Conservation (phyloP, 1,140 invertebrate genomes). For the Dysdera silvatica region DNA sequence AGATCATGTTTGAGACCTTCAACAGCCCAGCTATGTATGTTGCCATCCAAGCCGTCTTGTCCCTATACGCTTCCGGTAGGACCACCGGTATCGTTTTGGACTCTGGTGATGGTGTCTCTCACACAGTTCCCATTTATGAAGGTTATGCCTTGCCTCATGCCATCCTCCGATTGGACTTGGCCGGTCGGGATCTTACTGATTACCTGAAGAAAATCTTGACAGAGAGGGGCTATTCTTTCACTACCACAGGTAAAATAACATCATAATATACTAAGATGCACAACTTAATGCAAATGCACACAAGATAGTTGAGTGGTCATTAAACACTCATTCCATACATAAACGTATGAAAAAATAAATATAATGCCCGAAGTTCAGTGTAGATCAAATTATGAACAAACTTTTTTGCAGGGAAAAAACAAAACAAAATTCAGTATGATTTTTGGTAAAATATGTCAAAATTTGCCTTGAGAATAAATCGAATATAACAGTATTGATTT, state of each 20-base stretch:
- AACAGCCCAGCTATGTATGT: conserved; percentile 52
- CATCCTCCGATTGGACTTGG: conserved; percentile 52
- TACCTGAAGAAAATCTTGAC: conserved; percentile 51
- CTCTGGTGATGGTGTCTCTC: conserved; percentile 54
- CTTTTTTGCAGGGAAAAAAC: too few relatives aligned
- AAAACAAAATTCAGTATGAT: too few relatives aligned
- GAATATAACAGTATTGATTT: too few relatives aligned
- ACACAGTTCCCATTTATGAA: conserved; percentile 54
- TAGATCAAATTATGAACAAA: too few relatives aligned
- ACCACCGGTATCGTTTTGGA: conserved; percentile 54
- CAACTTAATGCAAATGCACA: too few relatives aligned
- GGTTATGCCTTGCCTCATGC: conserved; percentile 54
- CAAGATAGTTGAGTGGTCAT: too few relatives aligned
- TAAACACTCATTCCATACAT: too few relatives aligned
- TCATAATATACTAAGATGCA: not conserved
- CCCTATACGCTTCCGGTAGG: conserved; percentile 81
- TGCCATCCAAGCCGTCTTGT: conserved; percentile 60
- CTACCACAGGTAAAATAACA: conserved; percentile 42
- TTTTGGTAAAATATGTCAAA: too few relatives aligned
- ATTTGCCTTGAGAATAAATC: too few relatives aligned
- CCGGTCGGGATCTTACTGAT: conserved; percentile 53
- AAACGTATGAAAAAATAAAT: too few relatives aligned
- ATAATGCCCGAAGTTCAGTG: too few relatives aligned
- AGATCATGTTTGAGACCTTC: conserved; percentile 57
- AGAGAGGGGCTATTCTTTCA: conserved; percentile 53